Evolutionary conservation across 30 jellyfish, hydroid and myxozoan species (phyloP).

Genomic region (Hydractinia symbiolongicarpus): DNA sequence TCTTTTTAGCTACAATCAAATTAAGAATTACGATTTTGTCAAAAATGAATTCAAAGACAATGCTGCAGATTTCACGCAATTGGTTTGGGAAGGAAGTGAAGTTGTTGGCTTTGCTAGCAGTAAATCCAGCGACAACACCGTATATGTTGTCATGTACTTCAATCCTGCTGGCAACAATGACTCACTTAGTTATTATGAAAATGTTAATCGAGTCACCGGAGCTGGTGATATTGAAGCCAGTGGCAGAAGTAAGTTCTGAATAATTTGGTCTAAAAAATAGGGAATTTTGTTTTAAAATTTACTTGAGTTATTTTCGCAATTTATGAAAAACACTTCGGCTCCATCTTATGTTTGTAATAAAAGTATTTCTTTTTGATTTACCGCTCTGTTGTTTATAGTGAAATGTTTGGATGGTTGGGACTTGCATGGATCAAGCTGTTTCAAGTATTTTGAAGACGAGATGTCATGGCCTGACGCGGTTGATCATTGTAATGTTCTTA

Average conservation of each 20-base stretch:
- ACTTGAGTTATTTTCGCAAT: too few species aligned
- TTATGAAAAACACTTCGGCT: too few species aligned
- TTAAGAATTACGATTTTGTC: slow-evolving; percentile 81
- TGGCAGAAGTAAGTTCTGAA: slow-evolving; percentile 6
- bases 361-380: neutral
- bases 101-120: slow-evolving; percentile 89
- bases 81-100: slow-evolving; percentile 93
- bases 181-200: slow-evolving; percentile 61
- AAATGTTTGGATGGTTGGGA: slow-evolving; percentile 96
- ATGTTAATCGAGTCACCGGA: slow-evolving; percentile 94
- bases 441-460: slow-evolving; percentile 51
- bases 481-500: slow-evolving; percentile 90
- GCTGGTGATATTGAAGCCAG: slow-evolving; percentile 82
- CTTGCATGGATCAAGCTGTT: slow-evolving; percentile 57
- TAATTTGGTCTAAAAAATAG: too few species aligned
- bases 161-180: slow-evolving; percentile 95
- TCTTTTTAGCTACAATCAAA: slow-evolving; percentile 81
- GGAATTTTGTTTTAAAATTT: too few species aligned
- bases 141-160: slow-evolving; percentile 70
- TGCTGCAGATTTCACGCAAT: slow-evolving; percentile 92
- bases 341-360: neutral
- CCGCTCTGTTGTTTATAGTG: slow-evolving; percentile 39
- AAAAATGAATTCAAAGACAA: slow-evolving; percentile 84
- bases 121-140: slow-evolving; percentile 65
- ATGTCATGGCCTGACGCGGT: slow-evolving; percentile 92